These are phyloP conservation scores for Calosoma granatense DNA, from an alignment of 1,140 invertebrate genomes.

Conservation along the genomic window DNA sequence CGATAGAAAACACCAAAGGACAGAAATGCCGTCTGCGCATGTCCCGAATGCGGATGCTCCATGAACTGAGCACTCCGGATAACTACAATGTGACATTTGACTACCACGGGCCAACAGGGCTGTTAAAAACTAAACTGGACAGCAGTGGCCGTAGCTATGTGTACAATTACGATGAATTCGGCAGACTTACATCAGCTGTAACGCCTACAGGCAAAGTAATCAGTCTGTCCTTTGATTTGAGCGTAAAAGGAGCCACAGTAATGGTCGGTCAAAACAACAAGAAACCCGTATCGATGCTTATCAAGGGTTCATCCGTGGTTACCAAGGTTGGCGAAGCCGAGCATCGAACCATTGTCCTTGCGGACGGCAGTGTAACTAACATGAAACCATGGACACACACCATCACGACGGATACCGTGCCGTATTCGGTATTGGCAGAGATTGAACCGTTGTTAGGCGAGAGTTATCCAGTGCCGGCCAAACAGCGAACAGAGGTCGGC, in stretches of 20 bases:
- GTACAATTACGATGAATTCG: conserved; percentile 93
- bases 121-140: conserved; percentile 80
- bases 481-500: conserved; percentile 78
- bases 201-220: conserved; percentile 88
- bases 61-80: conserved; percentile 79
- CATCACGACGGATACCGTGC: conserved; percentile 75
- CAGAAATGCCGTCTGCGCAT: conserved; percentile 84
- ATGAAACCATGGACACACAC: conserved; percentile 73
- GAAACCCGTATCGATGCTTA: conserved; percentile 72
- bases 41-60: conserved; percentile 79
- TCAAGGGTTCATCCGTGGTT: conserved; percentile 76
- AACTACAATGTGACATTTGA: conserved; percentile 89
- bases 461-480: conserved; percentile 82
- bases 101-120: conserved; percentile 79
- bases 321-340: conserved; percentile 72
- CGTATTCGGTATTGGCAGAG: conserved; percentile 73
- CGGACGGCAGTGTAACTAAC: conserved; percentile 69
- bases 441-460: conserved; percentile 74
- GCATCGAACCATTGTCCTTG: conserved; percentile 65
- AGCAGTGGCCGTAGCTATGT: conserved; percentile 85
- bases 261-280: conserved; percentile 73
- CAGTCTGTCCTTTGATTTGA: conserved; percentile 74
- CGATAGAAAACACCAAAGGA: conserved; percentile 88
- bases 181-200: conserved; percentile 77
- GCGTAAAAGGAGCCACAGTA: conserved; percentile 77